Evolutionary conservation across 2,113 vertebrate genomes (phyloP).

Genomic region (Lophochroa leadbeateri): DNA sequence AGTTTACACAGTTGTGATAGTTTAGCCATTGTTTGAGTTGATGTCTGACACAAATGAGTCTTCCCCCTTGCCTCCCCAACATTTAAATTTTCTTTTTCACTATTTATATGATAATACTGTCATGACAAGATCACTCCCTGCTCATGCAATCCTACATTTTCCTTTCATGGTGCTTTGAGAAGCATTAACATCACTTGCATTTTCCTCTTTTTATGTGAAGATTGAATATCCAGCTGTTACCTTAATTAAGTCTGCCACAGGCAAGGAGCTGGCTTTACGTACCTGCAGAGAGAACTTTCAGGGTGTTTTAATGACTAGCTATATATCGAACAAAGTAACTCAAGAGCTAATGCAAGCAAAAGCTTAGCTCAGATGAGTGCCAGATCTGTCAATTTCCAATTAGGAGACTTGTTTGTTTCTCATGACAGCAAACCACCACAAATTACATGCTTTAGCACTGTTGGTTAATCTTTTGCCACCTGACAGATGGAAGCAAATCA

Average conservation of each 20-base stretch:
- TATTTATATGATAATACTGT: not conserved
- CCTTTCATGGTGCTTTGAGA: slow-evolving; percentile 15
- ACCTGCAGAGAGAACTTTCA: slow-evolving; percentile 73
- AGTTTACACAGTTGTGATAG: not conserved
- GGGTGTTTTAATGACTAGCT: slow-evolving; percentile 71
- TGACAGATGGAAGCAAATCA: slow-evolving; percentile 68
- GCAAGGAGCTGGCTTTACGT: slow-evolving; percentile 67
- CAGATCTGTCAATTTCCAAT: slow-evolving; percentile 70
- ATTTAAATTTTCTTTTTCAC: not conserved
- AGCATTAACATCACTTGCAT: slow-evolving; percentile 35
- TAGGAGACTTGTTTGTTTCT: slow-evolving; percentile 68
- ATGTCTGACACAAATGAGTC: not conserved
- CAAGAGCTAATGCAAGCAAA: slow-evolving; percentile 43
- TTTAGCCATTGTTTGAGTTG: slow-evolving; percentile 26
- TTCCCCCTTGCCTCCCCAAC: not conserved
- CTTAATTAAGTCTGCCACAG: slow-evolving; percentile 74
- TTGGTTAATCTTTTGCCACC: slow-evolving; percentile 69
- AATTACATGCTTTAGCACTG: slow-evolving; percentile 60
- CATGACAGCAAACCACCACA: slow-evolving; percentile 53
- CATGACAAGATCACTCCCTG: not conserved
- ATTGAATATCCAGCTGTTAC: slow-evolving; percentile 72
- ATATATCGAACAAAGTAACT: slow-evolving; percentile 49
- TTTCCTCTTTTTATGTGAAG: slow-evolving; percentile 59
- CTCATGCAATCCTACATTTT: not conserved
- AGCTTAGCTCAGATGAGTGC: slow-evolving; percentile 47